Percentiles rank a stretch among this genome's conserved stretches.
These are phyloP conservation scores for Drosophila saltans DNA, from an alignment of 1,140 invertebrate genomes.

Conservation along the genomic window DNA sequence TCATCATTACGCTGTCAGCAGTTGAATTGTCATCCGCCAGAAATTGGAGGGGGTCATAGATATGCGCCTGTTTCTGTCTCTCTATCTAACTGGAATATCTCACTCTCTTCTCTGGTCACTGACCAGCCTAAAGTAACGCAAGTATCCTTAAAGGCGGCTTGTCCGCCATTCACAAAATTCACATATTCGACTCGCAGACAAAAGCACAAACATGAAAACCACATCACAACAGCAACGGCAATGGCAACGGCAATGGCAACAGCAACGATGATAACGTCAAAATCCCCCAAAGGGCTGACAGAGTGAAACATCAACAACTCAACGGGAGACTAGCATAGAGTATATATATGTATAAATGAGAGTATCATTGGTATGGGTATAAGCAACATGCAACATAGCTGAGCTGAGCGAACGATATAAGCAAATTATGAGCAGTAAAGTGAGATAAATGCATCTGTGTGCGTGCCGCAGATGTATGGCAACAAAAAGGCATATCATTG, in stretches of 20 bases:
- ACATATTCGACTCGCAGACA: conserved; percentile 38
- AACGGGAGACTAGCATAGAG: conserved; percentile 59
- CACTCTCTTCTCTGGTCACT: background rate
- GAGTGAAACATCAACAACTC: conserved; percentile 75
- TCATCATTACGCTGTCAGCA: conserved; percentile 74
- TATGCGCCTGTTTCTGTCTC: background rate
- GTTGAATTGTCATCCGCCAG: conserved; percentile 63
- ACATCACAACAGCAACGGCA: conserved; percentile 50
- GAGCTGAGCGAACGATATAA: conserved; percentile 59
- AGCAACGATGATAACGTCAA: conserved; percentile 50
- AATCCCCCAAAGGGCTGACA: conserved; percentile 68
- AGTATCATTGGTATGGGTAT: conserved; percentile 3
- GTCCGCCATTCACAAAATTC: conserved; percentile 22
- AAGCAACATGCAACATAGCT: conserved; percentile 20
- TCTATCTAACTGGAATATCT: conserved; percentile 17
- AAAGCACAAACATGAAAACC: conserved; percentile 77
- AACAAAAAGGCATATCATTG: conserved; percentile 42
- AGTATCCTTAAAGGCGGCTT: conserved; percentile 32
- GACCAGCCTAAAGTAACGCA: conserved; percentile 42
- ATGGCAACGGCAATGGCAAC: conserved; percentile 14
- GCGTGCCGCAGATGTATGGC: conserved; percentile 42
- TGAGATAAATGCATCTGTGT: conserved; percentile 73
- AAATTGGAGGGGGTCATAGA: conserved; percentile 53
- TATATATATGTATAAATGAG: too few relatives aligned
- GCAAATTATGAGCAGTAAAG: conserved; percentile 79